These are phyloP conservation scores for Camptogramma bilineatum DNA, from an alignment of 2,888 invertebrate genomes.

Conservation along the genomic window DNA sequence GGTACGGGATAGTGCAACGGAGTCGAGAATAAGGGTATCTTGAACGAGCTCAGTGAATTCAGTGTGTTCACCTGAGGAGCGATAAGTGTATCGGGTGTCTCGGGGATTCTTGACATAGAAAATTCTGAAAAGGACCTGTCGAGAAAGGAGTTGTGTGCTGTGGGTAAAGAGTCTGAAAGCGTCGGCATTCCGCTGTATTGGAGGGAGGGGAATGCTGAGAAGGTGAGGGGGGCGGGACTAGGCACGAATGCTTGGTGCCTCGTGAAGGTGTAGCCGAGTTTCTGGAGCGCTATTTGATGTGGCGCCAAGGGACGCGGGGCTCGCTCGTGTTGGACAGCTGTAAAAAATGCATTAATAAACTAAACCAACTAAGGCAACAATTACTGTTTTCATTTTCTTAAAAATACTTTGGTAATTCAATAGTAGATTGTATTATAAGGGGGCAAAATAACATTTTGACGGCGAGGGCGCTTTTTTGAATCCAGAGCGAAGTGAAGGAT, in stretches of 20 bases:
- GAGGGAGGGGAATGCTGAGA: slow-evolving; percentile 64
- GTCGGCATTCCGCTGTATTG: slow-evolving; percentile 61
- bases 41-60: slow-evolving; percentile 64
- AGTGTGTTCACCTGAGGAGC: slow-evolving; percentile 53
- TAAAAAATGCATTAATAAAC: no score
- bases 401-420: no score
- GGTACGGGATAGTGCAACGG: slow-evolving; percentile 70
- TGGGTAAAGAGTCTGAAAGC: slow-evolving; percentile 51
- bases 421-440: no score
- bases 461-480: no score
- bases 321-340: slow-evolving; percentile 96
- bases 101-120: slow-evolving; percentile 58
- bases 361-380: no score
- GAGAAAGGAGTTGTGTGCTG: slow-evolving; percentile 58
- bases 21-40: slow-evolving; percentile 71
- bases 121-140: slow-evolving; percentile 59
- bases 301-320: slow-evolving; percentile 87
- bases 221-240: slow-evolving; percentile 54
- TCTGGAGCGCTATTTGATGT: slow-evolving; percentile 77
- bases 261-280: slow-evolving; percentile 77
- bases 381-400: no score
- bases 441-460: no score
- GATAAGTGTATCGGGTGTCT: slow-evolving; percentile 58
- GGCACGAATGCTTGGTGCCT: slow-evolving; percentile 63
- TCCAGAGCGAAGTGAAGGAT: no score